These are phyloP conservation scores for Muschampia plurimacula DNA, from an alignment of 2,888 invertebrate species.

Conservation along the genomic window DNA sequence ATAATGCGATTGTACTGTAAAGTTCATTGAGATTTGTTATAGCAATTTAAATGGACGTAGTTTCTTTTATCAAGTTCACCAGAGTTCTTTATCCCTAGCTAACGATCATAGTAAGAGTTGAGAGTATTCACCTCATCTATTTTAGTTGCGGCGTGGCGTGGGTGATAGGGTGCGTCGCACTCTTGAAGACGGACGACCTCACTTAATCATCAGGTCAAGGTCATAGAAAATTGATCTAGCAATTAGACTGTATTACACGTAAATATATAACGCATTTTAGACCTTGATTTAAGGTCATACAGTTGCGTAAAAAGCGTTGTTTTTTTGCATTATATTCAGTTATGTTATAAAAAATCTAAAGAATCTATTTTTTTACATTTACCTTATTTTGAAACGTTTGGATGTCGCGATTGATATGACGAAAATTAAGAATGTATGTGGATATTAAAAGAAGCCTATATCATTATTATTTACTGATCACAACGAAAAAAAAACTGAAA, in stretches of 20 bases:
- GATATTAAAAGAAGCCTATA: too few species aligned
- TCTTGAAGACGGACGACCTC: slow-evolving; percentile 54
- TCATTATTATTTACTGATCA: too few species aligned
- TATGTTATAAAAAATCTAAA: too few species aligned
- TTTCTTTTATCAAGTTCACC: slow-evolving; percentile 25
- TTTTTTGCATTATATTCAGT: not conserved
- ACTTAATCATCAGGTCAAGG: slow-evolving; percentile 52
- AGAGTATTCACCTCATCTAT: slow-evolving; percentile 77
- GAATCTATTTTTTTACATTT: too few species aligned
- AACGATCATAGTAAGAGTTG: slow-evolving; percentile 48
- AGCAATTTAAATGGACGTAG: slow-evolving; percentile 1
- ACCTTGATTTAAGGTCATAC: not conserved
- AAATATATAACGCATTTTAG: not conserved
- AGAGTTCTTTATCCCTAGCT: slow-evolving; percentile 45
- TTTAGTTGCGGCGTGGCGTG: slow-evolving; percentile 74
- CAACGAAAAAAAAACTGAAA: too few species aligned
- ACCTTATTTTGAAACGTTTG: too few species aligned
- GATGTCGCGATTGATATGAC: too few species aligned
- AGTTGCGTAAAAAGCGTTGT: not conserved
- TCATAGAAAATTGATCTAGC: slow-evolving; percentile 45
- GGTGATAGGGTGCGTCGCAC: slow-evolving; percentile 75
- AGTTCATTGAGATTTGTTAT: not conserved
- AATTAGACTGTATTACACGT: slow-evolving; percentile 14
- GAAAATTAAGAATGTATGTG: too few species aligned
- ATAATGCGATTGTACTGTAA: not conserved